Evolutionary conservation across 37 sponge, comb jelly and placozoan genomes (phyloP), one percentile per base, ranked within the genome.

Genomic region (Theonella swinhoei): DNA sequence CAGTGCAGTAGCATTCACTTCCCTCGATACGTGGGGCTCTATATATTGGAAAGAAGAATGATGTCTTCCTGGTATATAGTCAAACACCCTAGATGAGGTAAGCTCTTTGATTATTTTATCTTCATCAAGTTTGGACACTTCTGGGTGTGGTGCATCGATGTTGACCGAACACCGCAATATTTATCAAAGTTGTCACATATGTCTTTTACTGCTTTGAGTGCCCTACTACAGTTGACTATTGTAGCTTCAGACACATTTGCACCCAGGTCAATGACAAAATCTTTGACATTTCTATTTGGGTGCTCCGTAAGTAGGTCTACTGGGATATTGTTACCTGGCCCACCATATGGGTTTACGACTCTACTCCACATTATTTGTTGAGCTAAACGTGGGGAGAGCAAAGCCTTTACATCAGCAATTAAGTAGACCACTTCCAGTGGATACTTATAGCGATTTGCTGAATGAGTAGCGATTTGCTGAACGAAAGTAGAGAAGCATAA

Each of bases 261-360:
- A 74, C 88, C 88, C 65, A 87, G 47, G 34, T 69, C 68, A 38
- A 34, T n/a, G 28, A 87, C 38, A 47, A 63, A 83, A 65, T 79
- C 79, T 36, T 87, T 87, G 26, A 81, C 31, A 37, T 26, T 62
- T 14, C 42, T 43, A 37, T 87, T 87, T 31, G 81, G 33, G 39
- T 87, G 82, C 54, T 87, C 88, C 29, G 69, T 87, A 35, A 59
- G 62, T 5, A 87, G 70, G 61, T 87, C 88, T 28, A 74, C 82
- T 39, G 88, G 82, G 41, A 87, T 87, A 40, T 87, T 87, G 25
- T 74, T 42, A 1, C 74, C 81, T 31, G 43, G 25, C 32, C 41
- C 69, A 25, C 88, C 88, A 39, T 42, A 30, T 11, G 62, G 66
- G 68, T 74, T 87, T 11, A 87, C 76, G 42, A 67, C 26, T 25